Conservation (phyloP, 2,113 vertebrate genomes). For the Sapayoa aenigma region DNA sequence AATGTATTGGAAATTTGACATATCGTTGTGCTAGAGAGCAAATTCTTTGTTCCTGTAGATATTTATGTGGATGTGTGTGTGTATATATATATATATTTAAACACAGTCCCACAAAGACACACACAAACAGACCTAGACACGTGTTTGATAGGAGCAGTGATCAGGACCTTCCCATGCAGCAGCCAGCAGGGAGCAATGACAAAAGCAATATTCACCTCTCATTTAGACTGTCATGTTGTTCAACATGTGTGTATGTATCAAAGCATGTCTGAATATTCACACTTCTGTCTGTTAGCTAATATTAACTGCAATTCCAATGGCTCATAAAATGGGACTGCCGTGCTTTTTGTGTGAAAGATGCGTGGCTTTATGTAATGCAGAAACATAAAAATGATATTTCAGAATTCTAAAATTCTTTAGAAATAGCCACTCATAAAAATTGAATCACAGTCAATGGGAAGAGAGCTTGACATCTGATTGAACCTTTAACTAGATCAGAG, state of each 20-base stretch:
- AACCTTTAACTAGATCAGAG: background rate
- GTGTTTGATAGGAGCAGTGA: background rate
- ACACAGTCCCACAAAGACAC: background rate
- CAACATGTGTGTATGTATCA: background rate
- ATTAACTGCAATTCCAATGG: background rate
- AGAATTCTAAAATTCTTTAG: background rate
- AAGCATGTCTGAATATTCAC: constrained; percentile 19
- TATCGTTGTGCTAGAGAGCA: background rate
- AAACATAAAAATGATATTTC: background rate
- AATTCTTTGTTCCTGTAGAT: background rate
- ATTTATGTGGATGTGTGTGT: accelerated
- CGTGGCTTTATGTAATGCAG: background rate
- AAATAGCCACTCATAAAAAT: background rate
- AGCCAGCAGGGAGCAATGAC: background rate
- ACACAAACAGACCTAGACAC: background rate
- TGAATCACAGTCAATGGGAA: background rate
- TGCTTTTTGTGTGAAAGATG: background rate
- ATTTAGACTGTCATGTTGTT: background rate
- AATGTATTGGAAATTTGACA: background rate
- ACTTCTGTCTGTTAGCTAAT: background rate
- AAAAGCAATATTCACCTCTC: background rate
- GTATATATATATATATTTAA: background rate
- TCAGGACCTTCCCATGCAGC: background rate
- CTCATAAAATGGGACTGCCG: background rate
- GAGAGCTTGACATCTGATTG: background rate